Evolutionary conservation across 2,797 vertebrate species (phyloP).

Genomic region (Amniataba percoides): DNA sequence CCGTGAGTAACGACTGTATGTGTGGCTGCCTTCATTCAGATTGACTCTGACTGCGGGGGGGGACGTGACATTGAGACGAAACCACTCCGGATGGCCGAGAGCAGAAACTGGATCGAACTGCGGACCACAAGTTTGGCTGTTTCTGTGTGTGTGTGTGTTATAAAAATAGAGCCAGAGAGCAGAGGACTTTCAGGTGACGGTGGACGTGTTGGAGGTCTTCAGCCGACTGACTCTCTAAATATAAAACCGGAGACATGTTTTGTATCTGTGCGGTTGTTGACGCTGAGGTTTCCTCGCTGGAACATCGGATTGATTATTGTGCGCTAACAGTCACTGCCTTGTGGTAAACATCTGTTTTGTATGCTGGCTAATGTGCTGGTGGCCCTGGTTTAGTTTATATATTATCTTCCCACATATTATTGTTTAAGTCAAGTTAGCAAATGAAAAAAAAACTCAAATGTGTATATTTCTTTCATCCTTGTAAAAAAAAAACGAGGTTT

Average conservation of each 20-base stretch:
- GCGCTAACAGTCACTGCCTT: conserved; percentile 41
- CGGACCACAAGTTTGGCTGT: conserved; percentile 65
- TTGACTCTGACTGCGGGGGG: conserved; percentile 55
- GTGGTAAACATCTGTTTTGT: conserved; percentile 64
- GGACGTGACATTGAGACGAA: conserved; percentile 54
- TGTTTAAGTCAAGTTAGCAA: neutral
- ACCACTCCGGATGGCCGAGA: conserved; percentile 70
- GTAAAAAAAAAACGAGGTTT: neutral
- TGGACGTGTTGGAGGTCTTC: conserved; percentile 16
- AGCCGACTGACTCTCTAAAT: conserved; percentile 24
- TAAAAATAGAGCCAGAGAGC: conserved; percentile 27
- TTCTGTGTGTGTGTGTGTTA: conserved; percentile 22
- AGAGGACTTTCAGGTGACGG: conserved; percentile 16
- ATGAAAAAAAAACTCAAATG: neutral
- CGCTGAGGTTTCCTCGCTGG: conserved; percentile 37
- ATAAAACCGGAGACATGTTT: conserved; percentile 33
- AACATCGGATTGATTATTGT: conserved; percentile 36
- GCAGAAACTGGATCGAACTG: conserved; percentile 60
- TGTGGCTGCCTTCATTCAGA: conserved; percentile 49
- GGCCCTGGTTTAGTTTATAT: neutral
- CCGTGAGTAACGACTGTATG: conserved; percentile 7
- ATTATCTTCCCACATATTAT: neutral
- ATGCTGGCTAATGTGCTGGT: conserved; percentile 35
- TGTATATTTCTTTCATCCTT: neutral
- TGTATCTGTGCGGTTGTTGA: conserved; percentile 23